Evolutionary conservation across 2,797 vertebrate species (phyloP).

Genomic region (Falco columbarius): DNA sequence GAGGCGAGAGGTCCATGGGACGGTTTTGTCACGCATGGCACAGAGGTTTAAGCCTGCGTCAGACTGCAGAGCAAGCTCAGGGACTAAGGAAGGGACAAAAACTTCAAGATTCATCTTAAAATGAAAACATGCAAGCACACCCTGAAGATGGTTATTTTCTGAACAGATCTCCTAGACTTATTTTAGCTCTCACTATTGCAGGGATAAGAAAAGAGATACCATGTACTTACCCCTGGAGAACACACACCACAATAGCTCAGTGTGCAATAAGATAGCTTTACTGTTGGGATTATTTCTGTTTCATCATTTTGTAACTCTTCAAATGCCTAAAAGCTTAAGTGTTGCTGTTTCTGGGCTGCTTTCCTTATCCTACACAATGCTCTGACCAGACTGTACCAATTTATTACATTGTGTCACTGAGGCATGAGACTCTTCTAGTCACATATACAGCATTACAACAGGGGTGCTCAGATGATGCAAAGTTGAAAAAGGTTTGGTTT

Average conservation of each 20-base stretch:
- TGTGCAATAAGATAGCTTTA: background rate
- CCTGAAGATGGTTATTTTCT: background rate
- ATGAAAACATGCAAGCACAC: background rate
- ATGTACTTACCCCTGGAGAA: background rate
- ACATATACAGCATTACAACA: accelerated
- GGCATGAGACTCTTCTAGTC: background rate
- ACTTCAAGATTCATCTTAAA: background rate
- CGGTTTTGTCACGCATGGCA: accelerated
- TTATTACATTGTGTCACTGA: background rate
- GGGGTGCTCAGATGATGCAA: too few species aligned
- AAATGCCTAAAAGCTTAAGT: background rate
- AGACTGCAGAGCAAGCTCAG: background rate
- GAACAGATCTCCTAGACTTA: background rate
- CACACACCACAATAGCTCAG: background rate
- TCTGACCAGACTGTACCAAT: background rate
- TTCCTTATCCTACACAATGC: background rate
- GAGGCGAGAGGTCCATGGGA: background rate
- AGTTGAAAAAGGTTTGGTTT: accelerated
- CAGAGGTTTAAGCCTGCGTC: too few species aligned
- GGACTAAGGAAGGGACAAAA: background rate
- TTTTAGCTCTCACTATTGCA: background rate
- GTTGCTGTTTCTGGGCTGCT: background rate
- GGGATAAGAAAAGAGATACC: background rate
- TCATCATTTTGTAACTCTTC: background rate
- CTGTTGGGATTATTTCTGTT: background rate